A percentile compares a stretch with the other conserved stretches of the same genome.
These are phyloP conservation scores for Sesia bembeciformis DNA, from an alignment of 2,888 invertebrate species.

Conservation along the genomic window DNA sequence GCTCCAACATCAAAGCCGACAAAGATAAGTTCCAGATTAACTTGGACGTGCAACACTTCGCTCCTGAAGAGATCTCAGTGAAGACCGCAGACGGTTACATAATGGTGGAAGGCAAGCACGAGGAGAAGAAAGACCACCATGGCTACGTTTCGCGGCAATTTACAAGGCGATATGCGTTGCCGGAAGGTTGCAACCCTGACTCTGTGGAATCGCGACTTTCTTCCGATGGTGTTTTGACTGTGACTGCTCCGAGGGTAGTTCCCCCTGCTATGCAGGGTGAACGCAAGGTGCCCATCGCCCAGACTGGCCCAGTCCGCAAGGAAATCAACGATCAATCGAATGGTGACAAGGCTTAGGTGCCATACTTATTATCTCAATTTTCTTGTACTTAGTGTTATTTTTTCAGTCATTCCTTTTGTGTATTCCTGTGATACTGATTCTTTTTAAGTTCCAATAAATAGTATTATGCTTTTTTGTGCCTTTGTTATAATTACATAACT, in stretches of 20 bases:
- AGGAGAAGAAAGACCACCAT: conserved; percentile 83
- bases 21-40: conserved; percentile 71
- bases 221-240: conserved; percentile 82
- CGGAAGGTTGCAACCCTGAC: conserved; percentile 80
- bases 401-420: background rate
- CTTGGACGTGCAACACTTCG: conserved; percentile 84
- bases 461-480: no score
- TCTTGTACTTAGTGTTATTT: background rate
- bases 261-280: conserved; percentile 53
- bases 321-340: conserved; percentile 66
- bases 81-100: conserved; percentile 82
- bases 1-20: conserved; percentile 68
- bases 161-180: conserved; percentile 82
- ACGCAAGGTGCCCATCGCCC: conserved; percentile 73
- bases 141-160: conserved; percentile 85
- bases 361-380: background rate
- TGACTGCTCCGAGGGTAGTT: conserved; percentile 75
- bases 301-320: conserved; percentile 75
- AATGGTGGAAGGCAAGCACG: conserved; percentile 85
- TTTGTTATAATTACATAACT: no score
- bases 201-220: conserved; percentile 82
- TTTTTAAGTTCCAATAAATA: background rate
- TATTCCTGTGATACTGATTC: background rate
- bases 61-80: conserved; percentile 83
- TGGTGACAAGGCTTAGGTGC: conserved; percentile 32